Evolutionary conservation across 2,888 invertebrate genomes (phyloP).

Genomic region (Polyploca ridens): DNA sequence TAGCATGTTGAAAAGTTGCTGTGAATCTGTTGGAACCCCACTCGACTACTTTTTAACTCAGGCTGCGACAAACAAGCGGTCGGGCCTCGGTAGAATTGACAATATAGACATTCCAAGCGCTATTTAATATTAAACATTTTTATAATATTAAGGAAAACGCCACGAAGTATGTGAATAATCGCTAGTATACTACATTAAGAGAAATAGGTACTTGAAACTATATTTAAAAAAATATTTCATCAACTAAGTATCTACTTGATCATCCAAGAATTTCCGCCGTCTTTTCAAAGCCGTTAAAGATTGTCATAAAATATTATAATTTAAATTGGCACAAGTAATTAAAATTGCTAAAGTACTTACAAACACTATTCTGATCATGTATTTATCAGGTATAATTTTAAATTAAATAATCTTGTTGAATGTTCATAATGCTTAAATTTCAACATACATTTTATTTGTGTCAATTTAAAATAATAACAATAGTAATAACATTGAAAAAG

Average conservation of each 20-base stretch:
- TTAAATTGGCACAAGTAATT: slow-evolving; percentile 1
- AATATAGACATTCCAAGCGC: slow-evolving; percentile 75
- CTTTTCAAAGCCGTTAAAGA: slow-evolving; percentile 9
- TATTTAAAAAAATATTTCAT: not conserved
- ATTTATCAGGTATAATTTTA: too few relatives aligned
- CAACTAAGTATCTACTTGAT: not conserved
- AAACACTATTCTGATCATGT: not conserved
- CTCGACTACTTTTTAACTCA: slow-evolving; percentile 51
- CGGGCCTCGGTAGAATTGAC: slow-evolving; percentile 76
- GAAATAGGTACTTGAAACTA: slow-evolving; percentile 10
- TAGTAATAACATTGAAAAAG: not conserved
- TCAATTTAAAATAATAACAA: not conserved
- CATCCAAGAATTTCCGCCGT: not conserved
- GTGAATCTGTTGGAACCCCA: slow-evolving; percentile 58
- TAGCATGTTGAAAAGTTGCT: slow-evolving; percentile 20
- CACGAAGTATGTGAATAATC: slow-evolving; percentile 64
- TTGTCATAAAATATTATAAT: slow-evolving; percentile 18
- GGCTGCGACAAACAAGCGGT: slow-evolving; percentile 46
- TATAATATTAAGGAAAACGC: slow-evolving; percentile 64
- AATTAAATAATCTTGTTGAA: too few relatives aligned
- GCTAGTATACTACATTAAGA: slow-evolving; percentile 53
- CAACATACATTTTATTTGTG: not conserved
- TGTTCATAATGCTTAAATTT: not conserved
- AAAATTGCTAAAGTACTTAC: not conserved
- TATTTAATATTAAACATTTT: slow-evolving; percentile 62